phyloP scores from a whole-genome alignment of 2,797 vertebrate species.

The Otolemur crassicaudatus region DNA sequence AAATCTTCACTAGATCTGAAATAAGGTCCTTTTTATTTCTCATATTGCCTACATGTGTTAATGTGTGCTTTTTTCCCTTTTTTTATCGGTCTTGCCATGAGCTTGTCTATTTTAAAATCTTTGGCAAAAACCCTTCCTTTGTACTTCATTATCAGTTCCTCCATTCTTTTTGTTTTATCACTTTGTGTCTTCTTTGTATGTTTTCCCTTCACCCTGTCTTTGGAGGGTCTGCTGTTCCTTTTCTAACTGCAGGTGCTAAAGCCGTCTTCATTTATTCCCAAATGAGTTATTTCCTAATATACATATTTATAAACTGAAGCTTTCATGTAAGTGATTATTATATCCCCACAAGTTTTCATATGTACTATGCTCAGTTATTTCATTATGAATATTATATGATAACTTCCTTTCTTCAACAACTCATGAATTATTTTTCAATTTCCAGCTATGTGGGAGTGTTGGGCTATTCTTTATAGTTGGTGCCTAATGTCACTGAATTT shows the following conservation, averaged over 20 bases:
- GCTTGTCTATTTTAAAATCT: background rate
- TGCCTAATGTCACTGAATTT: constrained; percentile 10
- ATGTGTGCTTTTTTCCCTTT: background rate
- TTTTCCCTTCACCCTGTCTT: background rate
- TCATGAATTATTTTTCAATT: constrained; percentile 64
- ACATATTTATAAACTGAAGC: background rate
- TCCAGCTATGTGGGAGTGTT: background rate
- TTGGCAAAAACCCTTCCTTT: constrained; percentile 12
- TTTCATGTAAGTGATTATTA: constrained; percentile 33
- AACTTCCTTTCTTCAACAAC: constrained; percentile 66
- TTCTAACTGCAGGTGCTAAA: background rate
- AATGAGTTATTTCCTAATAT: background rate
- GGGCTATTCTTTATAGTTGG: background rate
- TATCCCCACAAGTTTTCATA: background rate
- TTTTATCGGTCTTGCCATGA: background rate
- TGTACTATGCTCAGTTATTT: constrained; percentile 6
- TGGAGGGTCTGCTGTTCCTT: background rate
- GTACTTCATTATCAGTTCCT: background rate
- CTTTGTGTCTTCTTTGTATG: background rate
- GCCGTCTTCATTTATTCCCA: background rate
- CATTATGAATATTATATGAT: constrained; percentile 58
- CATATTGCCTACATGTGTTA: background rate
- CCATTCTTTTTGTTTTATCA: background rate
- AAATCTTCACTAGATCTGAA: background rate
- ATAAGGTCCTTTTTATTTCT: background rate